Evolutionary conservation across 2,113 vertebrate species (phyloP), one percentile per base, ranked within the genome.

Genomic region (Brachypodius melanocephalos): DNA sequence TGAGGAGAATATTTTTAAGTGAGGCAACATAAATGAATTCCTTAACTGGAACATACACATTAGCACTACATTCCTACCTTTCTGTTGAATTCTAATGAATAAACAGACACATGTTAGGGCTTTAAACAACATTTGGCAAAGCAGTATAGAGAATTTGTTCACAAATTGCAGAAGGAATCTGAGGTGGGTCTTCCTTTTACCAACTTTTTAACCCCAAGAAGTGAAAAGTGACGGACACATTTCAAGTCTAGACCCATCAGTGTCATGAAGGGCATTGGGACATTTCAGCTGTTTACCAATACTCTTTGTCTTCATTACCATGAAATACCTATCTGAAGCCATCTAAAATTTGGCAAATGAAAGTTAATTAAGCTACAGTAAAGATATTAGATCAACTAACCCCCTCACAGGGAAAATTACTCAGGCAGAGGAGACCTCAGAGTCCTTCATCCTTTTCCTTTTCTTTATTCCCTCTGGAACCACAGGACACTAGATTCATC

Each of bases 11-110:
- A 90, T 88, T 84, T 92, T 90, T 51, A 91, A 95, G 38, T 8
- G 21, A 91, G 36, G 28, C 61, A 89, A 63, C 71, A 74, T 86
- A 91, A 89, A 95, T 46, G 17, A 57, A 76, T 80, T 86, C 55
- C 55, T 90, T 88, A 94, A 90, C 81, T 83, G 63, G 57, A 95
- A 93, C 40, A 77, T 90, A 93, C 93, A 91, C 59, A 90, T 90
- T 91, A 90, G 43, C 78, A 67, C 38, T 52, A 28, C 71, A 67
- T 83, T 90, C 58, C 75, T 93, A 45, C n/a, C 19, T 75, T 77
- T 80, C 74, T 4, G 4, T 77, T 96, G 46, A 69, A 48, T 80
- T 80, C 40, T 93, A 79, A 96, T 54, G 67, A 91, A 69, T 51
- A 76, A 91, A 79, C 49, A 89, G 74, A 76, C 55, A 61, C 14